Conservation (phyloP, 2,888 invertebrate genomes). For the Nymphalis polychloros region DNA sequence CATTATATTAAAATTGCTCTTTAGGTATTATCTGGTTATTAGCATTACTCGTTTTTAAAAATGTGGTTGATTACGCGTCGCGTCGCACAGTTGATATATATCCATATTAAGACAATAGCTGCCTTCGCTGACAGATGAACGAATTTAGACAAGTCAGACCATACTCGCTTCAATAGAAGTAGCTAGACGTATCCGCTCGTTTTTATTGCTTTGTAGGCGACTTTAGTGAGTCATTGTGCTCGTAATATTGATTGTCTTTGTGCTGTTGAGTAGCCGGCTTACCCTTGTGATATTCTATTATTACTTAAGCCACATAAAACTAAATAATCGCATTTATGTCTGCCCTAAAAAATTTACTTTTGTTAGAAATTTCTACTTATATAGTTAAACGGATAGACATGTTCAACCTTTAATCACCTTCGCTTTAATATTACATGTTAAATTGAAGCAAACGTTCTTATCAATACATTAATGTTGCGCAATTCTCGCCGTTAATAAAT, state of each 20-base stretch:
- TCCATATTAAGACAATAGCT: slow-evolving; percentile 51
- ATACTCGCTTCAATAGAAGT: slow-evolving; percentile 49
- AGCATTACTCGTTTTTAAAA: slow-evolving; percentile 14
- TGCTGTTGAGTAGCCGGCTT: slow-evolving; percentile 13
- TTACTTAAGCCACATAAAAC: background rate
- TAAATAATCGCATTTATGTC: background rate
- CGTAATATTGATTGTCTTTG: slow-evolving; percentile 30
- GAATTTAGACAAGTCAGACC: slow-evolving; percentile 58
- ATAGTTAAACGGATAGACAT: too few relatives aligned
- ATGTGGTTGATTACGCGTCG: background rate
- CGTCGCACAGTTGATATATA: slow-evolving; percentile 15
- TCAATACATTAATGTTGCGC: slow-evolving; percentile 58
- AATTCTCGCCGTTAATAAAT: slow-evolving; percentile 60
- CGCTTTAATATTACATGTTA: slow-evolving; percentile 27
- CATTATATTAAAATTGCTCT: slow-evolving; percentile 10
- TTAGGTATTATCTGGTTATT: background rate
- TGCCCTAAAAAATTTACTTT: background rate
- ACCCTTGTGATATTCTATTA: slow-evolving; percentile 18
- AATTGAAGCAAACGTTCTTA: slow-evolving; percentile 38
- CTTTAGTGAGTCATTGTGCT: slow-evolving; percentile 32
- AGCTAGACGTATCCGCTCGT: slow-evolving; percentile 52
- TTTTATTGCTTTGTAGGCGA: slow-evolving; percentile 40
- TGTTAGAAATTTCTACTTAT: too few relatives aligned
- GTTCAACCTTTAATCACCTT: slow-evolving; percentile 37
- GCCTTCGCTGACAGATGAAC: slow-evolving; percentile 47